These are phyloP conservation scores for Beroe forskalii DNA, from an alignment of 37 sponge, comb jelly and placozoan genomes.

Conservation along the genomic window DNA sequence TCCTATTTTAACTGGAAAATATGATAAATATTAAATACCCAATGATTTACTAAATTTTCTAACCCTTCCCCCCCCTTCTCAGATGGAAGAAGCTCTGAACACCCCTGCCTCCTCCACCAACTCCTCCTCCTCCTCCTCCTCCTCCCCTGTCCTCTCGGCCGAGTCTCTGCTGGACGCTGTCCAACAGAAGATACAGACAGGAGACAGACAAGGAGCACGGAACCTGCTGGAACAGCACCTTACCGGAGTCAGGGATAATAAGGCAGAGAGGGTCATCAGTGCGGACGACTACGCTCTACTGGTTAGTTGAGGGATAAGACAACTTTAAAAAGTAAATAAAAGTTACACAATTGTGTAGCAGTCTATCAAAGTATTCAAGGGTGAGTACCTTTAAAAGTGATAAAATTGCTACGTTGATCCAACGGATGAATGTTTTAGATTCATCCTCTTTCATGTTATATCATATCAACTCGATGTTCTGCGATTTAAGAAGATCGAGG, in stretches of 20 bases:
- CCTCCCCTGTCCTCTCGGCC: not conserved
- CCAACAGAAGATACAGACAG: not conserved
- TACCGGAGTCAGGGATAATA: not conserved
- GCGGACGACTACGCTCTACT: slow-evolving; percentile 5
- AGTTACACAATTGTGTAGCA: too few species aligned
- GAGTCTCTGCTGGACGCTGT: not conserved
- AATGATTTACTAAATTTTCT: too few species aligned
- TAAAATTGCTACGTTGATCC: not conserved
- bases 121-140: not conserved
- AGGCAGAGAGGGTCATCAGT: not conserved
- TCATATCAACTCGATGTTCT: too few species aligned
- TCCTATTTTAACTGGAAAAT: too few species aligned
- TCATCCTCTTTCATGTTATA: too few species aligned
- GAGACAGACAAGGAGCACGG: not conserved
- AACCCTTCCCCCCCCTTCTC: too few species aligned
- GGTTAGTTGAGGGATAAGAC: not conserved
- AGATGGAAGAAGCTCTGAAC: not conserved
- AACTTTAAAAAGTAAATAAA: too few species aligned
- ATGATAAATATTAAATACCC: too few species aligned
- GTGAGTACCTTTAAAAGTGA: too few species aligned
- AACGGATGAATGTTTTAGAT: not conserved
- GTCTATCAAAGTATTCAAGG: too few species aligned
- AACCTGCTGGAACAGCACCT: not conserved
- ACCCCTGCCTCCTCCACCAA: not conserved
- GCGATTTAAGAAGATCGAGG: not conserved